Evolutionary conservation across 2,113 vertebrate genomes (phyloP), one percentile per base, ranked within the genome.

Genomic region (Bolborhynchus lineola): DNA sequence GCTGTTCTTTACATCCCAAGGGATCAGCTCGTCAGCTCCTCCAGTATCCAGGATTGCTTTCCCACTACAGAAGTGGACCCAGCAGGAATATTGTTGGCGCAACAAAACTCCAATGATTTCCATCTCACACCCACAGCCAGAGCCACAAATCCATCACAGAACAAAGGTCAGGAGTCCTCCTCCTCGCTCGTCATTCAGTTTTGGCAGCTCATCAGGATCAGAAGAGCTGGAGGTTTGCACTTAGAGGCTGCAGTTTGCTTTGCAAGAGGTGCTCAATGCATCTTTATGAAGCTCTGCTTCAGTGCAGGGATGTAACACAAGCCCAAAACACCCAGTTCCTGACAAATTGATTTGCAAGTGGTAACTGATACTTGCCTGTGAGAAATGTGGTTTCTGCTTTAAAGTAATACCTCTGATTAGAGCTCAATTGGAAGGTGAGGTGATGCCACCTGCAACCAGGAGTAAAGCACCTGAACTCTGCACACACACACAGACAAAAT

Each of bases 41-140:
- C 19, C 67, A 35, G 53, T 8, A 59, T 9, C 52, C 69, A 37
- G 35, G 47, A 15, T 16, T 77, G n/a, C 59, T 81, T 93, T 92
- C 76, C 82, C 52, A 55, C 42, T 41, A 37, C 80, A 88, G 72
- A 60, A 83, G 60, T 35, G 50, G 68, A 80, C 49, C 19, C 82
- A 63, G 50, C 86, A 81, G 65, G 76, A 83, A 92, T 88, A 67
- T 4, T 88, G 88, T 81, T 93, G 74, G 76, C 1, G 7, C 85
- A 95, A 93, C 86, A 94, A 89, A 88, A 62, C 52, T 72, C 59
- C 25, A 59, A 89, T 96, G 21, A 78, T 88, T 91, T 86, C 80
- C 81, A 89, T 63, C 86, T 82, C 83, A 79, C 62, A 77, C 82
- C 67, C 91, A 88, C 76, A 44, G 68, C 13, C 65, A 72, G 77